phyloP scores from a whole-genome alignment of 2,797 vertebrate species.

The Phrynocephalus guinanensis region DNA sequence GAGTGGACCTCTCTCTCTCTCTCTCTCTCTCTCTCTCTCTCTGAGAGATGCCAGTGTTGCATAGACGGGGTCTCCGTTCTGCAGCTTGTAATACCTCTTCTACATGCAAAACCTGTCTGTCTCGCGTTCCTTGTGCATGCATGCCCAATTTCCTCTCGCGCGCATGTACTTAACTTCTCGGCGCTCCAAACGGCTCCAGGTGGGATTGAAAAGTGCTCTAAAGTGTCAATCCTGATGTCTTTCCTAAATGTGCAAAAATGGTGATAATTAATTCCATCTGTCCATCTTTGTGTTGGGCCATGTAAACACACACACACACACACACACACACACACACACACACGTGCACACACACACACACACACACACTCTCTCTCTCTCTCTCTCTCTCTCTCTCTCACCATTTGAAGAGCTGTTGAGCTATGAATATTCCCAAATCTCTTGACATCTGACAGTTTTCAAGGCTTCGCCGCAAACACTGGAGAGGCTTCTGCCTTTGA shows the following conservation, averaged over 20 bases:
- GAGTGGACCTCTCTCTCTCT: too few relatives aligned
- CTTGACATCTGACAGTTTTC: slow-evolving; percentile 15
- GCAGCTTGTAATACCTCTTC: background rate
- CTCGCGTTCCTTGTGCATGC: background rate
- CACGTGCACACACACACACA: too few relatives aligned
- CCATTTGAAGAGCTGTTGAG: slow-evolving; percentile 25
- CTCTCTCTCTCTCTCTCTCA: too few relatives aligned
- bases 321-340: background rate
- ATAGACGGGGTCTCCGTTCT: background rate
- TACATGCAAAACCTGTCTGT: background rate
- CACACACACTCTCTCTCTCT: background rate
- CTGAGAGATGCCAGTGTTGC: background rate
- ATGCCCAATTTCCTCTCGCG: background rate
- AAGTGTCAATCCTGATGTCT: slow-evolving; percentile 26
- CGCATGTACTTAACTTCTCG: background rate
- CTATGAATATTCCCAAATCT: slow-evolving; percentile 21
- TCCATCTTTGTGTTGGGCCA: slow-evolving; percentile 16
- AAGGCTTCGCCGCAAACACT: slow-evolving; percentile 8
- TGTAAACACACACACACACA: too few relatives aligned
- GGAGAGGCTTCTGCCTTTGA: background rate
- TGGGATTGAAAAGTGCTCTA: slow-evolving; percentile 24
- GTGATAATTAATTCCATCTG: slow-evolving; percentile 49
- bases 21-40: too few relatives aligned
- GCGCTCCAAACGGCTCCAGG: slow-evolving; percentile 19
- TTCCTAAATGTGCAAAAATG: slow-evolving; percentile 33